Base-by-base conservation (phyloP, 2,797 vertebrate genomes). In the Saguinus oedipus region DNA sequence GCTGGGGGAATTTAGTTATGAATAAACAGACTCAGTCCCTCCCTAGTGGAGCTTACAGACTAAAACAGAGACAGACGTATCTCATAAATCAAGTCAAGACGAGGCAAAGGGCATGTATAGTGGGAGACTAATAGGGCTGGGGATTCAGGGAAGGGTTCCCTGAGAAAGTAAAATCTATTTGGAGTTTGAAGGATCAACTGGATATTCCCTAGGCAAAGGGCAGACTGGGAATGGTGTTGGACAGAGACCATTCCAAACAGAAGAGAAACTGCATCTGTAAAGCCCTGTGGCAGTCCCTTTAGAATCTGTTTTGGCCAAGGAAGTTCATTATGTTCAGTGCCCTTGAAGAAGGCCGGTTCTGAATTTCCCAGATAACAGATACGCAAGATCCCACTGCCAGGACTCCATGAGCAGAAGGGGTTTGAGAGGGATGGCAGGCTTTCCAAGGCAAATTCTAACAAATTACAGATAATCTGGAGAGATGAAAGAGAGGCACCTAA, bases 131-230 rank as follows among this genome's bases (percentile, higher is more conserved):
- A 48, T 57, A 89, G 55, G 46, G 53, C 13, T 83, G 17, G 55
- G 33, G 19, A 24, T 33, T 55, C 44, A 33, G 33, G 48, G n/a
- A 72, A 80, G 57, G 8, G 42, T 48, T 64, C 70, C 55, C 39
- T 68, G 57, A 91, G 72, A 88, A 70, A 84, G 26, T 88, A 83
- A 88, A 93, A 74, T 92, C 46, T 88, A 42, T 84, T 94, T 85
- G 64, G 79, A 91, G 48, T 33, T 57, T 78, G 15, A 86, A 75
- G 39, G 42, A 26, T 91, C 33, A 36, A 24, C 0, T 70, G 42
- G 46, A 42, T 57, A 8, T 64, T 84, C 93, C 14, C 17, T 57
- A 48, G 24, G 36, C 68, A 68, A 88, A 95, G n/a, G 42, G 17
- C 59, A 90, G 12, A 50, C 68, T 74, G 80, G 22, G 75, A 81